Evolutionary conservation across 92 coral and sea anemone species (phyloP).

Genomic region (Metridium senile): DNA sequence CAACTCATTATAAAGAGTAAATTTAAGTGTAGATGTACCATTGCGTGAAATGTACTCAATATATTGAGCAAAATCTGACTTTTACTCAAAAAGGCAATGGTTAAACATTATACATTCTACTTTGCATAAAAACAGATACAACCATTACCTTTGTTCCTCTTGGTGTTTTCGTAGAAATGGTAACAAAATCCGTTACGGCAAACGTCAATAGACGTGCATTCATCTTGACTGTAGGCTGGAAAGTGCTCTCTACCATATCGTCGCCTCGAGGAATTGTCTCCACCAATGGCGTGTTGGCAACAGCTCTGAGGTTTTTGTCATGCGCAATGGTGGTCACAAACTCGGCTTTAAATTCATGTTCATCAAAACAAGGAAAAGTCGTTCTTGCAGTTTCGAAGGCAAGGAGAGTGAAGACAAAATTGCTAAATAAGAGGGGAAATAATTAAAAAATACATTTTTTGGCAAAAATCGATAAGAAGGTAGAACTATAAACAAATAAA

Average conservation of each 20-base stretch:
- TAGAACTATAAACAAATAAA: background rate
- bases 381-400: constrained; percentile 73
- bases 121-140: no score
- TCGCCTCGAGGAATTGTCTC: constrained; percentile 33
- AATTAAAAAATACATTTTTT: no score
- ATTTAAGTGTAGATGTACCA: no score
- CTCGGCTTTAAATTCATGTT: constrained; percentile 75
- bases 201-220: constrained; percentile 78
- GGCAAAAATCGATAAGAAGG: background rate
- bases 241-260: constrained; percentile 67
- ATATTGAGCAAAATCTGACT: no score
- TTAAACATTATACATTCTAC: no score
- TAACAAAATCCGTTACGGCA: constrained; percentile 72
- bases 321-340: constrained; percentile 68
- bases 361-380: constrained; percentile 89
- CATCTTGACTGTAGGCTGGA: constrained; percentile 67
- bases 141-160: background rate
- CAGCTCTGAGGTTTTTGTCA: constrained; percentile 53
- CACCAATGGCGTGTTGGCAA: constrained; percentile 75
- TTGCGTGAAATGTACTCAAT: no score
- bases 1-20: no score
- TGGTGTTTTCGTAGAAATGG: constrained; percentile 51
- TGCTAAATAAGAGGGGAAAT: constrained; percentile 44
- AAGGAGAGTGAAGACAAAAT: constrained; percentile 73
- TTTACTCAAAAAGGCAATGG: no score